These are phyloP conservation scores for Protophormia terraenovae DNA, from an alignment of 2,888 invertebrate species.

Conservation along the genomic window DNA sequence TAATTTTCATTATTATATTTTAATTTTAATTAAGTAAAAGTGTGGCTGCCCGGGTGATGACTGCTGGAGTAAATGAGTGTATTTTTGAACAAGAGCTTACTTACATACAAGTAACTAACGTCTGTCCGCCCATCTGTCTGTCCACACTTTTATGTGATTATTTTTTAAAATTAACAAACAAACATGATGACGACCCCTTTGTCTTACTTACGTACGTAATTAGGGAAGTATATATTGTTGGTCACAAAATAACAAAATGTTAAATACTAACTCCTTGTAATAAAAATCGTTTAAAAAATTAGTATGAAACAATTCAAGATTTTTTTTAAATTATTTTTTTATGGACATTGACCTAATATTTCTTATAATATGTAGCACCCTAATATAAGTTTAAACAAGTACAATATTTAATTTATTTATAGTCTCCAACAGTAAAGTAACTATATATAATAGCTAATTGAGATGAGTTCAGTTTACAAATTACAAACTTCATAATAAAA, in stretches of 20 bases:
- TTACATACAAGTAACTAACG: neutral
- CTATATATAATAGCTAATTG: slow-evolving; percentile 42
- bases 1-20: slow-evolving; percentile 65
- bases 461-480: slow-evolving; percentile 39
- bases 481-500: slow-evolving; percentile 38
- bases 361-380: too few relatives aligned
- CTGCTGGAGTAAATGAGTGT: neutral
- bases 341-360: too few relatives aligned
- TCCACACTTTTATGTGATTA: neutral
- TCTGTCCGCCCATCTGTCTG: too few relatives aligned
- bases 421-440: neutral
- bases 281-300: too few relatives aligned
- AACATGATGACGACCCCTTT: neutral
- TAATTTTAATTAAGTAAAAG: slow-evolving; percentile 58
- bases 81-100: neutral
- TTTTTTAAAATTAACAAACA: neutral
- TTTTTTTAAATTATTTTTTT: too few relatives aligned
- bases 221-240: neutral
- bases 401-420: slow-evolving; percentile 43
- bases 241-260: too few relatives aligned
- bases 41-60: slow-evolving; percentile 31
- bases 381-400: too few relatives aligned
- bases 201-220: neutral
- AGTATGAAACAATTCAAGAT: too few relatives aligned
- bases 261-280: too few relatives aligned